phyloP scores from a whole-genome alignment of 2,888 invertebrate species.

The Lasius fuliginosus region DNA sequence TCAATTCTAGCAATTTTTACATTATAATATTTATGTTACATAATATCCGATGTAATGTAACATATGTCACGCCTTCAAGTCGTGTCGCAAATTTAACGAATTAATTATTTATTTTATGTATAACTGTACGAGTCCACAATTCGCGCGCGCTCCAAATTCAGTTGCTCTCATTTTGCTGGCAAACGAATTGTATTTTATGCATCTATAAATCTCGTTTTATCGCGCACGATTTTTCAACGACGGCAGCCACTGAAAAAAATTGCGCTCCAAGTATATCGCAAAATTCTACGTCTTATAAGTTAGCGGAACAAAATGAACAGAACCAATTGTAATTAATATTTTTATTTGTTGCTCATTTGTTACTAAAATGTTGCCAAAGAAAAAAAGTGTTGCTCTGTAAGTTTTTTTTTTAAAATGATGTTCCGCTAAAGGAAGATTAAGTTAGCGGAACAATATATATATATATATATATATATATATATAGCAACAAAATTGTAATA shows the following conservation, averaged over 20 bases:
- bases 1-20: neutral
- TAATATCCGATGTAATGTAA: neutral
- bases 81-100: neutral
- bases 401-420: too few species aligned
- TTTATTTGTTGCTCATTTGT: too few species aligned
- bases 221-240: slow-evolving; percentile 31
- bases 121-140: neutral
- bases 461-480: too few species aligned
- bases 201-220: slow-evolving; percentile 58
- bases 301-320: too few species aligned
- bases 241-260: neutral
- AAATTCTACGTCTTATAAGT: neutral
- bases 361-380: too few species aligned
- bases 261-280: neutral
- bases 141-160: neutral
- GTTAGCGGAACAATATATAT: too few species aligned
- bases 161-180: slow-evolving; percentile 15
- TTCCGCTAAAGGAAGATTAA: too few species aligned
- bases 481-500: too few species aligned
- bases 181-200: slow-evolving; percentile 13
- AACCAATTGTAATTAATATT: too few species aligned
- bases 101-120: slow-evolving; percentile 23
- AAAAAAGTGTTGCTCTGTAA: too few species aligned
- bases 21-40: neutral
- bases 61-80: neutral